Percentiles rank a stretch among this genome's conserved stretches.
Evolutionary conservation across 2,888 invertebrate species (phyloP).

Genomic region (Tetheella fluctuosa): DNA sequence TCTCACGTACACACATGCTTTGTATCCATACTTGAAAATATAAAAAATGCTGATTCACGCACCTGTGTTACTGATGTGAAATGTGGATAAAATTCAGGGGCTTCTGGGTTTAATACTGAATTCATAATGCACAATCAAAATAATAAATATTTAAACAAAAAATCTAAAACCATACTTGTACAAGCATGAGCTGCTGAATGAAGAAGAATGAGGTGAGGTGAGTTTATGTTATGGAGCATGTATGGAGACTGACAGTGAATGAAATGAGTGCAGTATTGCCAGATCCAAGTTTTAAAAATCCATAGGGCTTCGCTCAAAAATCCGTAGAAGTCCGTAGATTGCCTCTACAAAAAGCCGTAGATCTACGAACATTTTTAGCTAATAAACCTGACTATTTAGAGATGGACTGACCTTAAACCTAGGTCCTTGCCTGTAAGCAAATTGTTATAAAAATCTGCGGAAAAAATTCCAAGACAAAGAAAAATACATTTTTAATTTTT

Average conservation of each 20-base stretch:
- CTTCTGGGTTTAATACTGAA: conserved; percentile 71
- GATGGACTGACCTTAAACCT: too few relatives aligned
- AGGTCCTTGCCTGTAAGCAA: too few relatives aligned
- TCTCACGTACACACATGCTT: conserved; percentile 51
- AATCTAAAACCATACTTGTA: conserved; percentile 15
- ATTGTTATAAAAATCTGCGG: too few relatives aligned
- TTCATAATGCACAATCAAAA: conserved; percentile 55
- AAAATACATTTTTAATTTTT: too few relatives aligned
- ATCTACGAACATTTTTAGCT: too few relatives aligned
- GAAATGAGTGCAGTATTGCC: too few relatives aligned
- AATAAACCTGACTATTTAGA: too few relatives aligned
- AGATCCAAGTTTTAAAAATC: too few relatives aligned
- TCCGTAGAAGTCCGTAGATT: too few relatives aligned
- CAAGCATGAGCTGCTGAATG: conserved; percentile 24
- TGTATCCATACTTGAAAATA: conserved; percentile 39
- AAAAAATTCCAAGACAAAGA: too few relatives aligned
- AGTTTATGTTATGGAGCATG: neutral
- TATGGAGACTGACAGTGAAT: neutral
- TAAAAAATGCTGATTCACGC: conserved; percentile 42
- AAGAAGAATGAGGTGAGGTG: conserved; percentile 28
- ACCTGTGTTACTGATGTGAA: conserved; percentile 65
- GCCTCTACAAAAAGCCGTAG: too few relatives aligned
- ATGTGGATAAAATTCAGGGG: conserved; percentile 70
- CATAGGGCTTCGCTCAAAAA: too few relatives aligned
- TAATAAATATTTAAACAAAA: conserved; percentile 21